Conservation (phyloP, 2,797 vertebrate species). For the Rhinella marina region DNA sequence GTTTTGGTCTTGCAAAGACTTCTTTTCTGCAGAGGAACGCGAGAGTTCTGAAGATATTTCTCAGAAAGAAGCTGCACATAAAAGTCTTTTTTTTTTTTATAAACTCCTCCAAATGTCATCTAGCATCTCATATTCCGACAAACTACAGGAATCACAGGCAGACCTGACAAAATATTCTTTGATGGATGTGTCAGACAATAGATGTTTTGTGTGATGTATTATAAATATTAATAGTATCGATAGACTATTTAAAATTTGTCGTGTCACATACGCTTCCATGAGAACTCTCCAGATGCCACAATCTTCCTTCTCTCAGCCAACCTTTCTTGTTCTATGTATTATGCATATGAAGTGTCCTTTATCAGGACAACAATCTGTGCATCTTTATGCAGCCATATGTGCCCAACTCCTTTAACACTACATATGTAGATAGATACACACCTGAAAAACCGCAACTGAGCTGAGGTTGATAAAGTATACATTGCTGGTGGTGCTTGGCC, state of each 20-base stretch:
- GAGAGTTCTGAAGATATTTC: conserved; percentile 61
- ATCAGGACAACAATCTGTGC: conserved; percentile 27
- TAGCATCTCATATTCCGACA: conserved; percentile 68
- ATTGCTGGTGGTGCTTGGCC: too few relatives aligned
- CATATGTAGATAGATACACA: background rate
- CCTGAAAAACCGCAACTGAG: too few relatives aligned
- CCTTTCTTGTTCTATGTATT: conserved; percentile 50
- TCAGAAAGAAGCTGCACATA: conserved; percentile 61
- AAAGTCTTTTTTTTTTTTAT: conserved; percentile 51
- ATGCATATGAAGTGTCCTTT: conserved; percentile 43
- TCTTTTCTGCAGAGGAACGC: conserved; percentile 59
- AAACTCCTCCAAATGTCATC: conserved; percentile 69
- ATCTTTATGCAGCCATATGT: conserved; percentile 24
- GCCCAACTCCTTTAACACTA: background rate
- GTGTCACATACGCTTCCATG: conserved; percentile 65
- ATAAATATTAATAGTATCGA: conserved; percentile 76
- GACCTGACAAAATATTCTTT: conserved; percentile 65
- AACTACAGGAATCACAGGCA: conserved; percentile 63
- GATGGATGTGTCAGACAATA: conserved; percentile 67
- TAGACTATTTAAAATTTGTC: conserved; percentile 69
- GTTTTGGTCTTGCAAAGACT: conserved; percentile 62
- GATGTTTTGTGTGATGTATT: conserved; percentile 66
- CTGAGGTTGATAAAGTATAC: too few relatives aligned
- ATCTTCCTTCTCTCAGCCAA: conserved; percentile 45
- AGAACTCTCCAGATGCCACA: conserved; percentile 64